Base-by-base conservation (phyloP, 2,888 invertebrate genomes). In the Nephrotoma guestfalica region DNA sequence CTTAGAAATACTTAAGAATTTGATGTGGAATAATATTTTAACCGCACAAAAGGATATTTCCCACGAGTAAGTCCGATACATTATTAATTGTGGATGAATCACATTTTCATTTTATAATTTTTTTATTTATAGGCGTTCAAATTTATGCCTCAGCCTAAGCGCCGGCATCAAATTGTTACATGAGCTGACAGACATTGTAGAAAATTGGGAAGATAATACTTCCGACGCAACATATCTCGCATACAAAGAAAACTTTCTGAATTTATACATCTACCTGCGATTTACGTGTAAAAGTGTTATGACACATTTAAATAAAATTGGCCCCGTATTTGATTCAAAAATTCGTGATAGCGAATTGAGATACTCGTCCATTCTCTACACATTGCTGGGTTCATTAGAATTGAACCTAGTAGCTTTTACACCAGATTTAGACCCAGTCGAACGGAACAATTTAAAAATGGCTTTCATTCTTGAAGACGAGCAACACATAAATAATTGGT, bases 391-490 rank as follows among this genome's bases (percentile, higher is more conserved):
- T 88, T 90, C 93, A 30, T 88, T 94, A 0, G 93, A 94, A 88
- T 89, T 93, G 0, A 92, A 92, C 88, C 90, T 95, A 4, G 93
- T 94, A 89, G 92, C 94, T 0, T 93, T 94, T 90, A 92, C 95
- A 11, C 95, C 95, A 18, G 91, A 94, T 0, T 95, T 98, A 5
- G 98, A 98, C 92, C 97, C 97, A 0, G 94, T 96, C 0, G 94
- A 95, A 87, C 97, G 97, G 90, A 94, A 95, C 88, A 92, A 94
- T 0, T 90, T 97, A 0, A 96, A 96, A 91, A 93, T 95, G 9
- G 91, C 93, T 84, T 96, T 97, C 88, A 92, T 94, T 13, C 90
- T 93, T 41, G 94, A 96, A 88, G 96, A 97, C 90, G 93, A 96
- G 2, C 90, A 91, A 30, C 93, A 94, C 89, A 93, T 95, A 47